Evolutionary conservation across 1,140 invertebrate genomes (phyloP).

Genomic region (Caenorhabditis latens): DNA sequence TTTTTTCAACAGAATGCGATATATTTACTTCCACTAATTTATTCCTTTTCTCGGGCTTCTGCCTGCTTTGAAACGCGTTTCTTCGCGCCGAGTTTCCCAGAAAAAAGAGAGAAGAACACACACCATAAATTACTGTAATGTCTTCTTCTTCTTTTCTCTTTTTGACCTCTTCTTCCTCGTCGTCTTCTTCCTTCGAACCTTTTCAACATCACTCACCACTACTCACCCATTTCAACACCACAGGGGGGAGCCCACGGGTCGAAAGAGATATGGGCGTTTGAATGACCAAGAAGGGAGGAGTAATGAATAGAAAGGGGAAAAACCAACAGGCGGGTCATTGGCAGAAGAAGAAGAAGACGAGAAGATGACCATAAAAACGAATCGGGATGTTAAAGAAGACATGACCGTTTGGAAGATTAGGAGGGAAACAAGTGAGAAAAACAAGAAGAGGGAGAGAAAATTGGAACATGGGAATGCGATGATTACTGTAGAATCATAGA

Average conservation of each 20-base stretch:
- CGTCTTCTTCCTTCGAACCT: conserved; percentile 17
- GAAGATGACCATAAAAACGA: neutral
- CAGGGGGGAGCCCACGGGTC: conserved; percentile 40
- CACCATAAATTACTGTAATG: conserved; percentile 51
- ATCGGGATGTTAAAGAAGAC: neutral
- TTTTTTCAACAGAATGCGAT: neutral
- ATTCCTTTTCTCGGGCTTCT: conserved; percentile 14
- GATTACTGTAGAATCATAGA: too few species aligned
- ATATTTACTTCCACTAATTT: neutral
- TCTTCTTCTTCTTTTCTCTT: neutral
- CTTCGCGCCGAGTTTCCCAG: neutral
- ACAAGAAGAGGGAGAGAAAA: neutral
- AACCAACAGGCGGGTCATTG: conserved; percentile 8
- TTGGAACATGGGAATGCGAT: neutral
- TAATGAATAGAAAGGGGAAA: conserved; percentile 17
- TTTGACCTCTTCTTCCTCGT: neutral
- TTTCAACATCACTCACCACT: conserved; percentile 51
- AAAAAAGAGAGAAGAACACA: conserved; percentile 40
- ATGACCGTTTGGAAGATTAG: neutral
- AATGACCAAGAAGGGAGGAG: neutral
- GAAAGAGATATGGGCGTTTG: conserved; percentile 19
- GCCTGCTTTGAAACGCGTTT: neutral
- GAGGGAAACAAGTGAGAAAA: neutral
- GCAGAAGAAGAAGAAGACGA: neutral
- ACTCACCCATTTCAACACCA: conserved; percentile 47